A percentile compares a stretch with the other conserved stretches of the same genome.
Conservation (phyloP, 2,797 vertebrate genomes). For the Botia kubotai region DNA sequence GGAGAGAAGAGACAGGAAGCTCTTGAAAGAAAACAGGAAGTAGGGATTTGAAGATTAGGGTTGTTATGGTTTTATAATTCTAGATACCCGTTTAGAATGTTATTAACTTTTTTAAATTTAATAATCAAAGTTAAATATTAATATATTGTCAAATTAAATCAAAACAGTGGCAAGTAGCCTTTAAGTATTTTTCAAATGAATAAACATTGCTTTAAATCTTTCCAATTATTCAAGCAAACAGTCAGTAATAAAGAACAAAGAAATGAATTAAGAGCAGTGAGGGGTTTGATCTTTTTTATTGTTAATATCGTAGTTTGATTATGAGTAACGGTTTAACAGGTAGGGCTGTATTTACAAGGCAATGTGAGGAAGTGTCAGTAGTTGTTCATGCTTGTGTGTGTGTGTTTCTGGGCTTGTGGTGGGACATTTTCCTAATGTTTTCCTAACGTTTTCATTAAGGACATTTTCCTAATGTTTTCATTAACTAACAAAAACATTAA, state of each 20-base stretch:
- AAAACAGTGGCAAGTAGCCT: too few relatives aligned
- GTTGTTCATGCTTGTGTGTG: constrained; percentile 36
- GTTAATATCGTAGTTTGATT: background rate
- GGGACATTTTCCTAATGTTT: too few relatives aligned
- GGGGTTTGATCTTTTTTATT: background rate
- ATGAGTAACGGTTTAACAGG: background rate
- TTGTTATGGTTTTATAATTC: background rate
- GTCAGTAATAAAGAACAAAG: background rate
- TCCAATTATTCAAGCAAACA: constrained; percentile 3
- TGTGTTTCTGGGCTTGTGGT: constrained; percentile 55
- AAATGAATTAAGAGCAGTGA: background rate
- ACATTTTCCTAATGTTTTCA: too few relatives aligned
- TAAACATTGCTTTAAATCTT: background rate
- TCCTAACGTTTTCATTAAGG: too few relatives aligned
- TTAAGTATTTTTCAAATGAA: background rate
- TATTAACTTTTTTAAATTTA: constrained; percentile 1
- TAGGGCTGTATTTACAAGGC: background rate
- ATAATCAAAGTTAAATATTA: background rate
- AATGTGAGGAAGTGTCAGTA: constrained; percentile 39
- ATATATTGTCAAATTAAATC: too few relatives aligned
- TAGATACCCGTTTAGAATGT: background rate
- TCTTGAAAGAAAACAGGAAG: constrained; percentile 1
- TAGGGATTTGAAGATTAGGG: background rate
- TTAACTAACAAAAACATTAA: too few relatives aligned
- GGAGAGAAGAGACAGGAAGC: constrained; percentile 19